Evolutionary conservation across 1,140 invertebrate species (phyloP), one percentile per base, ranked within the genome.

Genomic region (Halotydeus destructor): DNA sequence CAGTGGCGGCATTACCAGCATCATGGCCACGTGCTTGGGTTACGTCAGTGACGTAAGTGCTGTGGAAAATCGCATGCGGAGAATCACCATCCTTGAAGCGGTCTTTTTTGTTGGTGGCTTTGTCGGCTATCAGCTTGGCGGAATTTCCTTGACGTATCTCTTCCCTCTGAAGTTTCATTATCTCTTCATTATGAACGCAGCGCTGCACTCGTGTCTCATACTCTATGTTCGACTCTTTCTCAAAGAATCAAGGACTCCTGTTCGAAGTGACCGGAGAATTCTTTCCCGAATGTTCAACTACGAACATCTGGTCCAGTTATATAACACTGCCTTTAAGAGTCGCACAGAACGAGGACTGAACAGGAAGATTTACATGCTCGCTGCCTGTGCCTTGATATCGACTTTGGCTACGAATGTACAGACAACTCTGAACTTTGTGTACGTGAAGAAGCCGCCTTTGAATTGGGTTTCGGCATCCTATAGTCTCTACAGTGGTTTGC

Each of bases 1-100:
- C 1, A 75, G 76, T 5, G 78, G 78, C 1, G 80, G 80, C 2
- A 81, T 76, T 71, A 78, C 83, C 50, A 79, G 78, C 14, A 76
- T 84, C 70, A 73, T 84, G 47, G 83, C 85, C 74, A 77, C 77
- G 11, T 72, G 79, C 25, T 86, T 85, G 56, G 84, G 80, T 55
- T 86, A 84, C 52, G 76, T 88, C 30, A 77, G 72, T 1, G 80
- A 86, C 55, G 74, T 83, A 6, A 83, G 81, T 0, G 73, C 72
- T 5, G 68, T 76, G 38, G 72, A 78, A 55, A 75, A 72, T 43
- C 69, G 81, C 44, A 86, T 82, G 0, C 62, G 79, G 11, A 58
- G 81, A 42, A 79, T 86, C 47, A 79, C 78, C 12, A 72, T 85
- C 23, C 72, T 80, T 19, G 45, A 86, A 79, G 54, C 61, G 2